These are phyloP conservation scores for Barbus barbus DNA, from an alignment of 2,113 vertebrate genomes.

Conservation along the genomic window DNA sequence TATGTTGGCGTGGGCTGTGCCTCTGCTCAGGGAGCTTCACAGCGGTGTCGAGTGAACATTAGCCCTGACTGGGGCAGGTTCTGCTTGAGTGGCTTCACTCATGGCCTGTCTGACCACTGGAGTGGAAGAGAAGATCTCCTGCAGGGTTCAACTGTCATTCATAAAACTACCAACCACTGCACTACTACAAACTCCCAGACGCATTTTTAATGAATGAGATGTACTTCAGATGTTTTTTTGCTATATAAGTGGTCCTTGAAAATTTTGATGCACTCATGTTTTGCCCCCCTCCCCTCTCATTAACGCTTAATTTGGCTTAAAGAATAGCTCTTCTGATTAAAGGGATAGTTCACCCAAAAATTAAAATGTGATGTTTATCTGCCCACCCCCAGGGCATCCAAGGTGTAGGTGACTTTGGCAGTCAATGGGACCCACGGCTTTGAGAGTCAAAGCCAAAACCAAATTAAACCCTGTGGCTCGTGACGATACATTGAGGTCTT, in stretches of 20 bases:
- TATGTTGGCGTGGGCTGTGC: neutral
- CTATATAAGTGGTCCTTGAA: neutral
- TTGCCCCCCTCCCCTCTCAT: neutral
- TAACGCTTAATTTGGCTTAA: neutral
- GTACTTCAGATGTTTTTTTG: neutral
- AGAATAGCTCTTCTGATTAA: neutral
- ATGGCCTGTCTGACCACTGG: conserved; percentile 7
- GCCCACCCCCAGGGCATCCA: too few relatives aligned
- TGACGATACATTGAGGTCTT: too few relatives aligned
- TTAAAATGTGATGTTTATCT: too few relatives aligned
- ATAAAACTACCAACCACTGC: conserved; percentile 15
- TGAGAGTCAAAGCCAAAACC: too few relatives aligned
- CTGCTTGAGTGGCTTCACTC: conserved; percentile 27
- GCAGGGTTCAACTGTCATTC: conserved; percentile 35
- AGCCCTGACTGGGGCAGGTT: conserved; percentile 34
- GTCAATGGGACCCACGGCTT: too few relatives aligned
- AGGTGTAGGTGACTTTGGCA: too few relatives aligned
- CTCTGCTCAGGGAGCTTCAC: conserved; percentile 5
- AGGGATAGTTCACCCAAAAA: neutral
- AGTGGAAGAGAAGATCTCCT: conserved; percentile 38
- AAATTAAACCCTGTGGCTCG: too few relatives aligned
- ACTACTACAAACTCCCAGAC: neutral
- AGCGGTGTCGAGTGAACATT: neutral
- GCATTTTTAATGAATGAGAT: conserved; percentile 33
- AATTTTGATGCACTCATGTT: neutral